Conservation (phyloP, 1,140 invertebrate species). For the Calosoma granatense region DNA sequence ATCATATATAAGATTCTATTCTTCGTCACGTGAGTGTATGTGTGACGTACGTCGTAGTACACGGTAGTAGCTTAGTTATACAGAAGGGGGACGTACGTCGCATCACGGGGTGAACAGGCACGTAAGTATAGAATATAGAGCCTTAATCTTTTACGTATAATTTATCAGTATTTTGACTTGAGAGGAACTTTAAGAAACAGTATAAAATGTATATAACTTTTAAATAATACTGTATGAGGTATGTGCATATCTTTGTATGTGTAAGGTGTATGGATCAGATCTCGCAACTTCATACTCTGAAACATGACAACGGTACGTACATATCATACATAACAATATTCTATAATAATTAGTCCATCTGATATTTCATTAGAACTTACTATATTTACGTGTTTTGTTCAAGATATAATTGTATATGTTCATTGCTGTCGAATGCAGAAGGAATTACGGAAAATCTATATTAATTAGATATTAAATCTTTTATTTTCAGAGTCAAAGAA, state of each 20-base stretch:
- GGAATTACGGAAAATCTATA: too few species aligned
- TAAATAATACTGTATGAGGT: conserved; percentile 4
- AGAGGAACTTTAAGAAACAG: conserved; percentile 1
- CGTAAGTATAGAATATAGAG: conserved; percentile 2
- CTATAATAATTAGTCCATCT: too few species aligned
- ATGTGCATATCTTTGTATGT: background rate
- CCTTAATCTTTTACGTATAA: background rate
- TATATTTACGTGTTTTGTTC: background rate
- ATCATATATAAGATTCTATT: conserved; percentile 5
- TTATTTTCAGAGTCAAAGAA: too few species aligned
- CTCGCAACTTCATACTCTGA: background rate
- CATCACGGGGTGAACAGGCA: background rate
- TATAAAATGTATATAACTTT: background rate
- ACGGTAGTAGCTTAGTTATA: background rate
- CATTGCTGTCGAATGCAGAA: background rate
- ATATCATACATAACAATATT: background rate
- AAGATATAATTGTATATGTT: background rate
- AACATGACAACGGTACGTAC: background rate
- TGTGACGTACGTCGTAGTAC: too few species aligned
- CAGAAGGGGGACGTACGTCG: background rate
- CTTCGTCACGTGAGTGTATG: too few species aligned
- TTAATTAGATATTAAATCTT: too few species aligned
- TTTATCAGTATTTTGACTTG: conserved; percentile 8
- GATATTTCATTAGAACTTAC: too few species aligned
- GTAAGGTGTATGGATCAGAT: background rate